Conservation (phyloP, 2,888 invertebrate genomes). For the Calliphora vomitoria region DNA sequence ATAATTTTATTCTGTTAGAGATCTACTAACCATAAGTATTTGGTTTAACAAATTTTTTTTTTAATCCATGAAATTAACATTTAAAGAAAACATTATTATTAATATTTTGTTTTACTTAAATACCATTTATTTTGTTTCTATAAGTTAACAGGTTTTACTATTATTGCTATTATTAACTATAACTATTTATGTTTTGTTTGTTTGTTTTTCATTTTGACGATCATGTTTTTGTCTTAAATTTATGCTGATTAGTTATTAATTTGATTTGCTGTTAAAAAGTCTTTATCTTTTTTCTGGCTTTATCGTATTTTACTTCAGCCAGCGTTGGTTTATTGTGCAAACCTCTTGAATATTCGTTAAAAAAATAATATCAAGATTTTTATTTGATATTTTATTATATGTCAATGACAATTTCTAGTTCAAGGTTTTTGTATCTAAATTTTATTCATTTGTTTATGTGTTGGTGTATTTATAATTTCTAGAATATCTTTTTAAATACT, state of each 20-base stretch:
- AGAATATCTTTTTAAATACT: neutral
- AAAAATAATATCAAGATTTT: slow-evolving; percentile 52
- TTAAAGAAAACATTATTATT: neutral
- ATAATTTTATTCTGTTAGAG: neutral
- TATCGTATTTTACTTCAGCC: neutral
- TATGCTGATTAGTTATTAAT: slow-evolving; percentile 46
- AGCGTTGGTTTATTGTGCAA: slow-evolving; percentile 41
- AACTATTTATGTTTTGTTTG: neutral
- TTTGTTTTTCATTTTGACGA: slow-evolving; percentile 14
- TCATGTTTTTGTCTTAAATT: slow-evolving; percentile 29
- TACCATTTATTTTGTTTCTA: neutral
- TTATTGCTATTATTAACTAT: neutral
- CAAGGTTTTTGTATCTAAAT: slow-evolving; percentile 75
- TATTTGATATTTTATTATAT: slow-evolving; percentile 45
- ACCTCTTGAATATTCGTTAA: slow-evolving; percentile 13
- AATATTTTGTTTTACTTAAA: neutral
- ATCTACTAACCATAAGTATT: no score
- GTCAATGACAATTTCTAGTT: slow-evolving; percentile 78
- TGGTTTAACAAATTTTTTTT: neutral
- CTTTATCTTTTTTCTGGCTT: slow-evolving; percentile 1
- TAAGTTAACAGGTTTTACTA: slow-evolving; percentile 43
- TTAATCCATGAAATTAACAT: neutral
- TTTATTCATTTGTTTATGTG: neutral
- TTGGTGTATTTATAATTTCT: slow-evolving; percentile 5
- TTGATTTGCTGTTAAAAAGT: slow-evolving; percentile 6